Base-by-base conservation (phyloP, 1,140 invertebrate genomes). In the Eriocheir sinensis region DNA sequence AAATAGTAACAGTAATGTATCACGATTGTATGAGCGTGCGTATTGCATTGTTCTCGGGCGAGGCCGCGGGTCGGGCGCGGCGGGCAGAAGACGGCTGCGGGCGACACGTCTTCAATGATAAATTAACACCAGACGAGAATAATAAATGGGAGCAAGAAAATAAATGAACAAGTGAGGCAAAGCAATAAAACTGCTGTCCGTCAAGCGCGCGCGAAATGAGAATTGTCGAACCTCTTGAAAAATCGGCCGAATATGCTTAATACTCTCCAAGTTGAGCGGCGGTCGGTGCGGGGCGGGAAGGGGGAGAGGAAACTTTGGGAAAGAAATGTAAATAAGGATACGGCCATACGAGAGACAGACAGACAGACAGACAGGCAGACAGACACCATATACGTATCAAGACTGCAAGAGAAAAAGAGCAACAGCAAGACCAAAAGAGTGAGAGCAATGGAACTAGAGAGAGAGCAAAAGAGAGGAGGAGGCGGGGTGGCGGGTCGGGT, bases 191-290 rank as follows among this genome's bases (percentile, higher is more conserved):
- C 60, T 81, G 6, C 86, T 41, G 93, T 41, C 85, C 88, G 93
- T 94, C 93, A 88, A 80, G 40, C 27, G 30, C 34, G 72, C 93
- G 48, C 93, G 72, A 94, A 94, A 94, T 94, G 93, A 94, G 93
- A 94, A 86, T 94, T 94, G 93, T 94, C 93, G 93, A 94, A 94
- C 86, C 80, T 72, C n/a, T 72, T 94, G 93, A 94, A 81, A 94
- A 94, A 94, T 94, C 89, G 93, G 86, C n/a, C 38, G 86, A 94
- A 94, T 94, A 94, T 94, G 93, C 93, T 94, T 94, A 94, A 93
- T 93, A 80, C 53, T 94, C 41, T 91, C 40, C 48, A 53, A 86
- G 48, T 53, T 53, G 32, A 40, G 83, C 21, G 30, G 30, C 32
- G 89, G 91, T 60, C 27, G 21, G 6, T 27, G 4, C 21, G 34